Base-by-base conservation (phyloP, 2,888 invertebrate species). In the Cheilosia impressa region DNA sequence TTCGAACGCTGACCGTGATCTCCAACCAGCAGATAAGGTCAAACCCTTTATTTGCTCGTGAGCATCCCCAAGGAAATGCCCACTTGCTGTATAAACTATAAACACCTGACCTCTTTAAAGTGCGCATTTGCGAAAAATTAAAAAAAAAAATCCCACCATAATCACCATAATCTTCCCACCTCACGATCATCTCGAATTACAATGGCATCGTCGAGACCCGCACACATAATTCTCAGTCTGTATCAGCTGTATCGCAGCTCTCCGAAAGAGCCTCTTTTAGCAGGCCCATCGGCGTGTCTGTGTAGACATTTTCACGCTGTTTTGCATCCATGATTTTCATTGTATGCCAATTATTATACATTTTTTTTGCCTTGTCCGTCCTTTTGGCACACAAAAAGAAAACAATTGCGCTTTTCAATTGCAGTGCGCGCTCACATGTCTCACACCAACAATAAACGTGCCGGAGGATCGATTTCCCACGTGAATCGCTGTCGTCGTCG, bases 391-490 rank as follows among this genome's bases (percentile, higher is more conserved):
- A 65, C 73, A 68, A 68, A 41, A 69, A 31, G 73, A 68, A 75
- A 58, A 83, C 79, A 83, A 83, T 83, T 79, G 79, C 83, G 63
- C 69, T 72, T 66, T 82, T 80, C 75, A 71, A 75, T 80, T 81
- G 76, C 68, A 27, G 47, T 45, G 57, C 60, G 57, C 66, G 81
- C 68, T 84, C 79, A 69, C 79, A 80, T 79, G 84, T 75, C 58
- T 69, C 57, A 43, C 57, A 63, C 73, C 50, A 73, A 84, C 79
- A 80, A 84, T 63, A 84, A 83, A 73, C 79, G 75, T 76, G 81
- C 80, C 3, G 22, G 71, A 76, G 85, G 85, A 85, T 85, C 85
- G 85, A 85, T 85, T 85, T 85, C 85, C 68, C 62, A 81, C 81
- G 85, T 75, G 84, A 84, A 84, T 68, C 52, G 52, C 19, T 6